A percentile compares a stretch with the other conserved stretches of the same genome.
Conservation (phyloP, 2,113 vertebrate species). For the Lynx canadensis region DNA sequence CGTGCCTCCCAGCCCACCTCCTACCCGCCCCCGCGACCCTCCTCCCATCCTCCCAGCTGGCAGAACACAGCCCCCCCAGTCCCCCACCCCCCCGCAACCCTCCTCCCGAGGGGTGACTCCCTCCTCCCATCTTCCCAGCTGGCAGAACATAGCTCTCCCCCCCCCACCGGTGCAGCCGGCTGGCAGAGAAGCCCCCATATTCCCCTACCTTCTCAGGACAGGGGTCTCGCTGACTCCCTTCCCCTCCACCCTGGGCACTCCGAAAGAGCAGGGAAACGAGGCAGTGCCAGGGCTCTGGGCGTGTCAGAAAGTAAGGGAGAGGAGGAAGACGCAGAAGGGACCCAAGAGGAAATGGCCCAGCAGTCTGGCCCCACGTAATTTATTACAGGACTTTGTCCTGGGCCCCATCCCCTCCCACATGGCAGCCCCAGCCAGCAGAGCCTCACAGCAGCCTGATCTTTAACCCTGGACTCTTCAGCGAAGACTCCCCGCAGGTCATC, state of each 20-base stretch:
- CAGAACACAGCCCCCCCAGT: background rate
- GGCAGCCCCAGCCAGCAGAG: slow-evolving; percentile 26
- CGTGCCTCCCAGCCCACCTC: background rate
- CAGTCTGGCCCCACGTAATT: slow-evolving; percentile 75
- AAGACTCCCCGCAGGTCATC: background rate
- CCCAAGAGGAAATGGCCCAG: slow-evolving; percentile 78
- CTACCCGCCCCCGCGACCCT: no score
- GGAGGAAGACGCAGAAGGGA: slow-evolving; percentile 57
- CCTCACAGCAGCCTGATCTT: slow-evolving; percentile 56
- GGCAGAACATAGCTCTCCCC: background rate
- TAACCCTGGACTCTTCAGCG: slow-evolving; percentile 36
- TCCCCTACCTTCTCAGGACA: slow-evolving; percentile 82
- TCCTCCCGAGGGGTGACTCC: background rate
- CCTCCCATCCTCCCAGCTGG: background rate
- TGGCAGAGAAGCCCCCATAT: fast-evolving
- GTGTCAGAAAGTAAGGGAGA: background rate
- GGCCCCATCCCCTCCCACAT: slow-evolving; percentile 75
- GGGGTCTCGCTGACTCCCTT: slow-evolving; percentile 43
- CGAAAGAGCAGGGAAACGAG: slow-evolving; percentile 53
- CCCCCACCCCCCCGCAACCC: no score
- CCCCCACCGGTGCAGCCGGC: background rate
- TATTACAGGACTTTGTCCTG: slow-evolving; percentile 89
- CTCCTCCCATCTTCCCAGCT: background rate
- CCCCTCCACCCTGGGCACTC: slow-evolving; percentile 39
- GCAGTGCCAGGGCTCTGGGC: background rate